Evolutionary conservation across 1,140 invertebrate species (phyloP), one percentile per base, ranked within the genome.

Genomic region (Harlomillsia oculata): DNA sequence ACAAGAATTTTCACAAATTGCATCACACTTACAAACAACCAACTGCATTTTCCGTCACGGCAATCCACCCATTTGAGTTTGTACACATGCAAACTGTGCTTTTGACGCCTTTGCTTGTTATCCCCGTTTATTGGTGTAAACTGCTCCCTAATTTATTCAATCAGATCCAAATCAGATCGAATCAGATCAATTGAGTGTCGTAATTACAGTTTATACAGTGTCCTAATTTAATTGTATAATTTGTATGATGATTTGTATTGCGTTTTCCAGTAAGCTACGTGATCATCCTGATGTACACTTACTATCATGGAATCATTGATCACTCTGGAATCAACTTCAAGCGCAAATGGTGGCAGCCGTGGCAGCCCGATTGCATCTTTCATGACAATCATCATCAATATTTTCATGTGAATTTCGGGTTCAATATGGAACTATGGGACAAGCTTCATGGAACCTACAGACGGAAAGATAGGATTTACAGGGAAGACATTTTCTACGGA

Each of bases 341-440:
- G 67, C 71, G 80, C 0, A 70, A 76, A 23, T 85, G 83, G 83
- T 84, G 81, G 82, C 54, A 62, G 67, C 82, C 82, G 0, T 86
- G 83, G 83, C 82, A 85, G 69, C 82, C 82, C 0, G 78, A 82
- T 61, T 79, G 80, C 1, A 80, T 80, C 56, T 85, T 84, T 69
- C 83, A 86, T 61, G 83, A 86, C 65, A 80, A 85, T 66, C 83
- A 86, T 66, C 83, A 85, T 63, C 80, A 84, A 69, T 85, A 83
- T 70, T 84, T 83, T 70, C 82, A 85, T 64, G 80, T 82, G 54
- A 86, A 85, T 67, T 85, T 83, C 67, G 81, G 78, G 21, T 84
- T 85, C 67, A 85, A 85, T 66, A 79, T 79, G 63, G 72, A 69
- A 18, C 59, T 80, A 3, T 65, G 64, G 61, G 61, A 63, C 20